These are phyloP conservation scores for Glaucopsyche alexis DNA, from an alignment of 2,888 invertebrate genomes.

Conservation along the genomic window DNA sequence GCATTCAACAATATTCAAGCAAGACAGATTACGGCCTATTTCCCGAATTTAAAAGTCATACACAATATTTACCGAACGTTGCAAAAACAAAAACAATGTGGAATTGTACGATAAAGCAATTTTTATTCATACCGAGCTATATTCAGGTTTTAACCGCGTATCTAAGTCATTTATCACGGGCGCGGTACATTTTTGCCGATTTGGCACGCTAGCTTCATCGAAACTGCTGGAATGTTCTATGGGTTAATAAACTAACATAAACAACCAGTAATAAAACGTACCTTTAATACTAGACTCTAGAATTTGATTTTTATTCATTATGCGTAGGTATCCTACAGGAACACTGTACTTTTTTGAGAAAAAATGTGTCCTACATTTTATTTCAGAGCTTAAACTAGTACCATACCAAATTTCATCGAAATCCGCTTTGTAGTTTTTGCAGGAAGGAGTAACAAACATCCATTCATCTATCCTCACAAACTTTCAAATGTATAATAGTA, in stretches of 20 bases:
- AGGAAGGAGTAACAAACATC: too few relatives aligned
- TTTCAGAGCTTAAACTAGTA: too few relatives aligned
- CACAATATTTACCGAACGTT: not conserved
- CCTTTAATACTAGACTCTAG: not conserved
- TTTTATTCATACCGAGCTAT: constrained; percentile 18
- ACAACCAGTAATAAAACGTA: not conserved
- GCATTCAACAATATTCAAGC: too few relatives aligned
- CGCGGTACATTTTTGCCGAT: constrained; percentile 15
- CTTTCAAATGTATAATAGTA: too few relatives aligned
- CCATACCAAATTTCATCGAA: too few relatives aligned
- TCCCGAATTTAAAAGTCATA: not conserved
- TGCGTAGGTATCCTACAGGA: too few relatives aligned
- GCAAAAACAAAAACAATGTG: not conserved
- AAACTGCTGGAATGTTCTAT: constrained; percentile 12
- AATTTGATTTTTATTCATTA: not conserved
- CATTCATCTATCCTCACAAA: too few relatives aligned
- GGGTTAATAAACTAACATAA: constrained; percentile 9
- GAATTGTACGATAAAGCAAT: constrained; percentile 5
- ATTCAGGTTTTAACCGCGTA: constrained; percentile 16
- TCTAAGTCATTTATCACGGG: constrained; percentile 15
- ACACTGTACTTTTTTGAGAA: too few relatives aligned
- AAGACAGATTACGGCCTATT: too few relatives aligned
- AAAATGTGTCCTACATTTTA: too few relatives aligned
- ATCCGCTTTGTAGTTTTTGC: too few relatives aligned
- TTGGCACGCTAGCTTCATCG: constrained; percentile 23